Conservation (phyloP, 1,140 invertebrate species). For the Orussus abietinus region DNA sequence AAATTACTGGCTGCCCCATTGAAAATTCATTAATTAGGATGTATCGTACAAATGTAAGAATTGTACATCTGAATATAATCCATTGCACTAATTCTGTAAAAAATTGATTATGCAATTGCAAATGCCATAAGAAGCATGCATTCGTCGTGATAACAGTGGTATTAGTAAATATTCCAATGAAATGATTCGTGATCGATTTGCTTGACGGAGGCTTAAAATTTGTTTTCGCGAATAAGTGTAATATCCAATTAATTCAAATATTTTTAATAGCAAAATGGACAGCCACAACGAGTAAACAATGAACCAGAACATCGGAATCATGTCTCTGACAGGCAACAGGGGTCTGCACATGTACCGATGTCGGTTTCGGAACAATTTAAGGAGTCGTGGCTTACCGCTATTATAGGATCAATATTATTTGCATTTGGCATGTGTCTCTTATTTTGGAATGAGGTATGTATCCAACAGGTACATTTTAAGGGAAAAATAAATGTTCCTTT, state of each 20-base stretch:
- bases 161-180: constrained; percentile 1
- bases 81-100: neutral
- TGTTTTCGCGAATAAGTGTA: constrained; percentile 12
- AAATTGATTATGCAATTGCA: neutral
- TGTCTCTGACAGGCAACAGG: constrained; percentile 19
- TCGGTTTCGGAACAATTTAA: constrained; percentile 59
- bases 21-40: no score
- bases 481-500: constrained; percentile 8
- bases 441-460: constrained; percentile 71
- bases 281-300: constrained; percentile 26
- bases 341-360: constrained; percentile 26
- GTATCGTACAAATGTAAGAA: constrained; percentile 31
- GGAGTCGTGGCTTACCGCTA: constrained; percentile 60
- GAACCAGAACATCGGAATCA: constrained; percentile 26
- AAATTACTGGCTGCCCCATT: no score
- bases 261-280: constrained; percentile 33
- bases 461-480: constrained; percentile 7
- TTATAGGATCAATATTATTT: constrained; percentile 59
- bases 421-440: constrained; percentile 58
- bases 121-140: neutral
- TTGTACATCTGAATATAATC: neutral
- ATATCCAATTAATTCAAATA: neutral
- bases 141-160: neutral
- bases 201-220: no score
- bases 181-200: constrained; percentile 5